Base-by-base conservation (phyloP, 2,797 vertebrate genomes). In the Sparus aurata region DNA sequence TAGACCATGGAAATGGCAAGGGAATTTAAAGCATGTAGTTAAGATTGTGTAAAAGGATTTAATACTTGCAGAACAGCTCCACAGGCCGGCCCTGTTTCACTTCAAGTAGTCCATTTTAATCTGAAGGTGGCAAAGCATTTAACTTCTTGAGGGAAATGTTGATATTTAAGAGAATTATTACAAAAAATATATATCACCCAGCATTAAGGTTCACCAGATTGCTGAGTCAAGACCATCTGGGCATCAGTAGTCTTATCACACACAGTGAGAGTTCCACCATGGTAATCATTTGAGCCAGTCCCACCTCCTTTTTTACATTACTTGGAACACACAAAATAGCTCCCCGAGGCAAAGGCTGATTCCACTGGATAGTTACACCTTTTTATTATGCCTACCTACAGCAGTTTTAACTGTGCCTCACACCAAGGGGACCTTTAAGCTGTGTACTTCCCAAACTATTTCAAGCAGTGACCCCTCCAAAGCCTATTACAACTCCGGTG, bases 371-470 rank as follows among this genome's bases (percentile, higher is more conserved):
- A 77, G 78, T 80, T 81, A 85, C 74, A 86, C 71, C 27, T 86
- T 85, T 38, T 92, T 87, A 92, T 88, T 89, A 85, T 74, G 46
- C 79, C 79, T 79, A 83, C 87, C 79, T 89, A 87, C 85, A 90
- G 83, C 83, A 83, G 69, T 79, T 85, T 87, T 90, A 86, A 85
- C 73, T 77, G 59, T 46, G 47, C 69, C 79, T 88, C 85, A 83
- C 84, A 87, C 76, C 72, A 61, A 55, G 61, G 30, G 68, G 76
- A 86, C 71, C 63, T 82, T 85, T 74, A 74, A 83, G 70, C 55
- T 65, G 70, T 64, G 45, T 54, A 63, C 74, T 71, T 89, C 57
- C 52, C 66, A 81, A 86, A 80, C 57, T 80, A 78, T 85, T 85
- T 76, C 70, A 87, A 77, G 79, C 68, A 64, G 62, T 88, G 77